A percentile compares a stretch with the other conserved stretches of the same genome.
These are phyloP conservation scores for Varecia variegata DNA, from an alignment of 2,797 vertebrate species.

Conservation along the genomic window DNA sequence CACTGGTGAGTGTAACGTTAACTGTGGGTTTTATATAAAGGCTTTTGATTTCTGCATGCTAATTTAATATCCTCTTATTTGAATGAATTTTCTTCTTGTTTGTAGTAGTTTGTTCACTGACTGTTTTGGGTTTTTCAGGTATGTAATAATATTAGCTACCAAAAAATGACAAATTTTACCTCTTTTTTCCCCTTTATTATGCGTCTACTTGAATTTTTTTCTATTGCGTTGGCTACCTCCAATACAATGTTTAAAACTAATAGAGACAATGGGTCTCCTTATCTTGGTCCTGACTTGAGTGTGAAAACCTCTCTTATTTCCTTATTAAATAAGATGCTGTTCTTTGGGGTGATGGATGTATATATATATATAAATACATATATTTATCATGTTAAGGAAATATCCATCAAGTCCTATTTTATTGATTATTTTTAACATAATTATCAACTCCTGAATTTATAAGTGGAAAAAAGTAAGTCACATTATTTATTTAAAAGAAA, in stretches of 20 bases:
- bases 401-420: neutral
- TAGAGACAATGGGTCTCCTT: neutral
- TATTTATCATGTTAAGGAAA: neutral
- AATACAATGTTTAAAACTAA: neutral
- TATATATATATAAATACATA: neutral
- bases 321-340: neutral
- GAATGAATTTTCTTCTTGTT: conserved; percentile 21
- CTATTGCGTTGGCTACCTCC: neutral
- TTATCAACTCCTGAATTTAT: neutral
- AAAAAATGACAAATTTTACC: neutral
- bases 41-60: neutral
- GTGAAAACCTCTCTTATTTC: neutral
- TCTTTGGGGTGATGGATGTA: neutral
- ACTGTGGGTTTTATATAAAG: neutral
- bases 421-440: conserved; percentile 1
- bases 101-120: neutral
- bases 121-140: neutral
- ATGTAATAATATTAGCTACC: neutral
- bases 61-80: conserved; percentile 25
- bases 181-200: conserved; percentile 8
- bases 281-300: neutral
- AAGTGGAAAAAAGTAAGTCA: neutral
- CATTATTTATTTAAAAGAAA: neutral
- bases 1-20: neutral
- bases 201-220: neutral